A percentile compares a stretch with the other conserved stretches of the same genome.
These are phyloP conservation scores for Oncorhynchus gorbuscha DNA, from an alignment of 2,113 vertebrate genomes.

Conservation along the genomic window DNA sequence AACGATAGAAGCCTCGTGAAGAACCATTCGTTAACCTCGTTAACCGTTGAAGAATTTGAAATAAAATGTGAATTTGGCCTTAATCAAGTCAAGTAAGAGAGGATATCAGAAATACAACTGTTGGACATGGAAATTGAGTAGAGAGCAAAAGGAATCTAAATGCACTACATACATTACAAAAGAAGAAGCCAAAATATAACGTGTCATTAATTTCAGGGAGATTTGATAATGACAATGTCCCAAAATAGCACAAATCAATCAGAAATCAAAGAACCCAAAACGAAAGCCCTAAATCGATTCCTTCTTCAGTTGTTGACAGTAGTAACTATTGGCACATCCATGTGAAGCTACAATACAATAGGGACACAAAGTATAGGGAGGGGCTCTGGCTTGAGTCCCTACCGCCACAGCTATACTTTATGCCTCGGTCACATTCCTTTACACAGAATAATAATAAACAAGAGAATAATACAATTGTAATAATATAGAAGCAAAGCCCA, in stretches of 20 bases:
- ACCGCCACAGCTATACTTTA: conserved; percentile 68
- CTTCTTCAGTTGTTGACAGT: neutral
- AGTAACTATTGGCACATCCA: conserved; percentile 56
- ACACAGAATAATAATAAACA: conserved; percentile 30
- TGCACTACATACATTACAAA: neutral
- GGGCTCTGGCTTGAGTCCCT: conserved; percentile 25
- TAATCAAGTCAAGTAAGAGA: conserved; percentile 30
- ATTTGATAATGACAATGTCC: neutral
- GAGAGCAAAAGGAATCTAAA: conserved; percentile 1
- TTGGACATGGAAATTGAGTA: conserved; percentile 8
- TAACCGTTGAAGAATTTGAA: neutral
- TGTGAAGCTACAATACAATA: conserved; percentile 92
- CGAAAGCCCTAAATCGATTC: no score
- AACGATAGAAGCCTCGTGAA: conserved; percentile 58
- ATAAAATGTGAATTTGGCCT: neutral
- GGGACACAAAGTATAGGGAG: conserved; percentile 70
- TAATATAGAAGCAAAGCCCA: conserved; percentile 51
- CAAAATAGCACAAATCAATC: conserved; percentile 1
- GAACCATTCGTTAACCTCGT: neutral
- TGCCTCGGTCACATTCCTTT: conserved; percentile 56
- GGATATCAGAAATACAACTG: conserved; percentile 17
- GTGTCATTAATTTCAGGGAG: neutral
- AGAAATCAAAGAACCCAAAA: neutral
- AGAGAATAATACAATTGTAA: neutral
- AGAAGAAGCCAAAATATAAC: neutral